Evolutionary conservation across 2,888 invertebrate genomes (phyloP), one percentile per base, ranked within the genome.

Genomic region (Carterocephalus palaemon): DNA sequence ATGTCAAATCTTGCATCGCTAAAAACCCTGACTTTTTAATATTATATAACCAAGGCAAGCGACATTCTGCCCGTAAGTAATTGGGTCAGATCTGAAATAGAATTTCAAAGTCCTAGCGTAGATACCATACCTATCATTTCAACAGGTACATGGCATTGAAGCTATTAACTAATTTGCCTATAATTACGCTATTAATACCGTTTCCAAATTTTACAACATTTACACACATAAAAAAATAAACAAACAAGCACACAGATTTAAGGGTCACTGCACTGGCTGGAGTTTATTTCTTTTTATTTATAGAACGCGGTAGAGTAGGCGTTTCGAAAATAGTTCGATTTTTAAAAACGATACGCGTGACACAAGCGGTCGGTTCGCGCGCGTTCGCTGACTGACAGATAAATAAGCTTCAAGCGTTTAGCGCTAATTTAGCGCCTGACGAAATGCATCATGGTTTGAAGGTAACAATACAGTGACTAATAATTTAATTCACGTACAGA

Each of bases 191-290:
- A n/a, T 34, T 7, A 20, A 2, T 23, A 36, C 36, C 43, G 43
- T 43, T 41, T 40, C 32, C 37, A 39, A 33, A 39, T 40, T 31
- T 42, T 34, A 9, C 29, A 31, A 32, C 36, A 38, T 10, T 33
- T 9, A 12, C 33, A 31, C 32, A 37, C 37, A 39, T 26, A 23
- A 36, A 45, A 47, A 49, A 36, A 37, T 39, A 46, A 38, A 43
- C 28, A 51, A 52, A 48, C 48, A 54, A 47, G 9, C 34, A 28
- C 34, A 22, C 26, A 8, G 46, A 53, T 41, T 43, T 41, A 51
- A 39, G 63, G 78, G 64, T 76, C 82, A 84, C 84, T 82, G 79
- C 79, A 83, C 82, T 82, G 73, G 51, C 61, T 59, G 59, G 56
- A 56, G n/a, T n/a, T n/a, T 54, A 53, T 60, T 58, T 65, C 52